A percentile compares a stretch with the other conserved stretches of the same genome.
Evolutionary conservation across 1,140 invertebrate genomes (phyloP).

Genomic region (Ceratina calcarata): DNA sequence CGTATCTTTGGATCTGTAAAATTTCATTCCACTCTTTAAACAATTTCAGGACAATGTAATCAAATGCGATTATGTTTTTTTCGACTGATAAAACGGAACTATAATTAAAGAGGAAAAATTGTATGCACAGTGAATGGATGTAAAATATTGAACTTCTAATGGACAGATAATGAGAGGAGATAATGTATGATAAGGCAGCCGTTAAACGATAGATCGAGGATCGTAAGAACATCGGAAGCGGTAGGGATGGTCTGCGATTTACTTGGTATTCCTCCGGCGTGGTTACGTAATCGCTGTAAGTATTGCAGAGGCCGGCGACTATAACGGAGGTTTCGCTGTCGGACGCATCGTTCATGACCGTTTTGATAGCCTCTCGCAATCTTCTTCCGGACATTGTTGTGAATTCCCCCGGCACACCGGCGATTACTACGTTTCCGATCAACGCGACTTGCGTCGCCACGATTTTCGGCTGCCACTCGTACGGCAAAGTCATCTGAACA

Average conservation of each 20-base stretch:
- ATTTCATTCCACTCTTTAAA: neutral
- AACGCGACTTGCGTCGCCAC: conserved; percentile 90
- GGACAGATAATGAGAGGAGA: neutral
- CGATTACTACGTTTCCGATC: conserved; percentile 89
- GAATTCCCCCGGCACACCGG: conserved; percentile 94
- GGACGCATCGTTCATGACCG: conserved; percentile 79
- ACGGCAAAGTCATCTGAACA: conserved; percentile 87
- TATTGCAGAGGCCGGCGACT: conserved; percentile 92
- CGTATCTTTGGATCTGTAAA: conserved; percentile 92
- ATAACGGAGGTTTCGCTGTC: conserved; percentile 84
- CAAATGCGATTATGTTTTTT: too few relatives aligned
- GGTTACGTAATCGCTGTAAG: conserved; percentile 93
- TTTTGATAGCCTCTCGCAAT: conserved; percentile 84
- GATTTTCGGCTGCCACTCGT: conserved; percentile 93
- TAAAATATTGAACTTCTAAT: too few relatives aligned
- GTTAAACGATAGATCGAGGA: conserved; percentile 19
- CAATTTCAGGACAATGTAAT: too few relatives aligned
- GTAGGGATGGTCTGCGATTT: conserved; percentile 52
- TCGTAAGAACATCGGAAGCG: neutral
- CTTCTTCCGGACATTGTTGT: conserved; percentile 96
- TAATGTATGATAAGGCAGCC: neutral
- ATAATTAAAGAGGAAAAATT: too few relatives aligned
- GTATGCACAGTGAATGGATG: too few relatives aligned
- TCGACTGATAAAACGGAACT: too few relatives aligned
- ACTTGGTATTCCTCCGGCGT: conserved; percentile 97